These are phyloP conservation scores for Hippopotamus amphibius DNA, from an alignment of 2,113 vertebrate genomes.

Conservation along the genomic window DNA sequence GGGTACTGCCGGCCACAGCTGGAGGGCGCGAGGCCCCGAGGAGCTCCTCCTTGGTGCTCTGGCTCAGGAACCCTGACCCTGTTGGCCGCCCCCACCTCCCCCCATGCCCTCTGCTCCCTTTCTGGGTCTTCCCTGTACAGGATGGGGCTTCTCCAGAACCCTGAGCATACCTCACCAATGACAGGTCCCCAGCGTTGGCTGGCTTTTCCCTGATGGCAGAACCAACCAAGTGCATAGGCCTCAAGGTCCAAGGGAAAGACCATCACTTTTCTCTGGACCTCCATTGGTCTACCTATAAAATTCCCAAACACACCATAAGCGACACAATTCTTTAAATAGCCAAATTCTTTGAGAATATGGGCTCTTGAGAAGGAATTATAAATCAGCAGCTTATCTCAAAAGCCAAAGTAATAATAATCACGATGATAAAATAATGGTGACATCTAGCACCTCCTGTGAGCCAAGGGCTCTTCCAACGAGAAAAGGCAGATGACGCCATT, in stretches of 20 bases:
- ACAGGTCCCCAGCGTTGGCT: neutral
- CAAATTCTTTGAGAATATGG: neutral
- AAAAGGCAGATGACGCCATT: neutral
- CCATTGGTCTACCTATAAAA: neutral
- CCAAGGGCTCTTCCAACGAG: neutral
- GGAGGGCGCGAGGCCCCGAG: neutral
- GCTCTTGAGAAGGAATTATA: neutral
- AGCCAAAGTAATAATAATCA: neutral
- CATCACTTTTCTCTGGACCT: neutral
- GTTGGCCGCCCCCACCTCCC: neutral
- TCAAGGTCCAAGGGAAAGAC: neutral
- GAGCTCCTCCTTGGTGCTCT: neutral
- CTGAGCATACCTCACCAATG: neutral
- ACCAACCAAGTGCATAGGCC: neutral
- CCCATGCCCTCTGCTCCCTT: neutral
- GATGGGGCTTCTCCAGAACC: neutral
- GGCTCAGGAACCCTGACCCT: neutral
- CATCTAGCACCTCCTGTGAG: neutral
- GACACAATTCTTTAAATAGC: neutral
- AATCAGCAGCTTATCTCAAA: neutral
- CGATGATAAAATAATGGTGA: neutral
- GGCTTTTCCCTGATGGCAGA: neutral
- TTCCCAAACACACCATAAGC: neutral
- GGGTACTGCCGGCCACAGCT: neutral
- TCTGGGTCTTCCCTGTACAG: neutral